Base-by-base conservation (phyloP, 2,113 vertebrate genomes). In the Colius striatus region DNA sequence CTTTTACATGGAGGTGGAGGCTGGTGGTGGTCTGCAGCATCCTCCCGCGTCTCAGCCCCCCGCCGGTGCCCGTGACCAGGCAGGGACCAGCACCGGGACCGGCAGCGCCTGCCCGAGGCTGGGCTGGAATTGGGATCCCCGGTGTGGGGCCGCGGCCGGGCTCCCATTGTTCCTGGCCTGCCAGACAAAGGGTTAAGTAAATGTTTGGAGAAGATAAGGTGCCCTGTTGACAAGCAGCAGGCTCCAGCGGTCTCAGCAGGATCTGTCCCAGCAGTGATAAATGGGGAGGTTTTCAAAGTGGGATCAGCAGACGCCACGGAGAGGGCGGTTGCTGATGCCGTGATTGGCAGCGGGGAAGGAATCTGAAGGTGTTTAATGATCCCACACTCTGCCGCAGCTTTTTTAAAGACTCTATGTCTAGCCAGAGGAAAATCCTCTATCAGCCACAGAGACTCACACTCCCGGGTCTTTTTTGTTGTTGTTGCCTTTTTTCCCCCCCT, bases 131-230 rank as follows among this genome's bases (percentile, higher is more conserved):
- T 48, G 73, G 87, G 90, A 89, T 92, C 71, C 60, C 58, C 34
- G 5, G 83, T 36, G 5, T 5, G 47, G 86, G 90, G 68, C 97
- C 78, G 91, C n/a, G 73, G 94, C 96, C 73, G 70, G 88, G 91
- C 94, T 94, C 95, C 97, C 94, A 98, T 98, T 98, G 97, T 98
- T 98, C 95, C 94, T 50, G 82, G 91, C 91, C 98, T 97, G 97
- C 97, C 98, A 98, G 98, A 98, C 97, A 98, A 98, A 98, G 98
- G 98, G 98, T 98, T 98, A 98, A 99, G 98, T 98, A 98, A 98
- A 99, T 98, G 94, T 98, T 98, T 98, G 97, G 97, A 97, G 97
- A 98, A 98, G 98, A 98, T 98, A 98, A 98, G 98, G 95, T 96
- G 97, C 97, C 97, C 98, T 95, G 91, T 97, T 98, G 98, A 98